Evolutionary conservation across 2,113 vertebrate genomes (phyloP).

Genomic region (Dicerorhinus sumatrensis): DNA sequence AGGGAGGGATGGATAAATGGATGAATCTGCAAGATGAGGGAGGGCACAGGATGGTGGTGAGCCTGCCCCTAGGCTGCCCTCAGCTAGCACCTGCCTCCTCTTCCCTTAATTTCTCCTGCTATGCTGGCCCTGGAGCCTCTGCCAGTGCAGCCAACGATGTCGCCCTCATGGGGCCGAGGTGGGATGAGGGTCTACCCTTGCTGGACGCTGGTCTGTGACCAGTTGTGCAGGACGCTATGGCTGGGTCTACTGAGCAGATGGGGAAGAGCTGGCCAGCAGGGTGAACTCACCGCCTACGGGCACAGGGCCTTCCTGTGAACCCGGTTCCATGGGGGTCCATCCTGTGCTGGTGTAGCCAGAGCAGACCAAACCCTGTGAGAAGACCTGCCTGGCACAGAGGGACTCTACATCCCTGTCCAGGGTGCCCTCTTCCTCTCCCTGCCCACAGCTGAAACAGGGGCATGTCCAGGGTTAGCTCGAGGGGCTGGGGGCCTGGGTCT

Average conservation of each 20-base stretch:
- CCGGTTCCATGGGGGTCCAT: accelerated
- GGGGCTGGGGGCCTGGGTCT: not conserved
- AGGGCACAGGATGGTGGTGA: not conserved
- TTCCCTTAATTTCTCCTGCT: not conserved
- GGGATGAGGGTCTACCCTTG: accelerated
- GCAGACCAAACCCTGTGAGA: not conserved
- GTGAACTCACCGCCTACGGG: not conserved
- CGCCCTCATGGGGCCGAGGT: accelerated
- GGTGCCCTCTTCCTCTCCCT: not conserved
- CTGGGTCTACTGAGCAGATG: not conserved
- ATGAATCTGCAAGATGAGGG: too few relatives aligned
- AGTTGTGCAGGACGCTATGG: not conserved
- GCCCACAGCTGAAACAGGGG: not conserved
- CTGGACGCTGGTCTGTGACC: accelerated
- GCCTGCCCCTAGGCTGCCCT: not conserved
- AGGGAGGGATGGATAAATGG: not conserved
- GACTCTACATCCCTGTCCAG: not conserved
- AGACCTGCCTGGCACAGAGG: not conserved
- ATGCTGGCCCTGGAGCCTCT: not conserved
- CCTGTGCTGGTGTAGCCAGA: not conserved
- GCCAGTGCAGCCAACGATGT: accelerated
- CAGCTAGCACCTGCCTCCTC: not conserved
- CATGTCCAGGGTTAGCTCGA: not conserved
- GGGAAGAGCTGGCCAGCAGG: not conserved
- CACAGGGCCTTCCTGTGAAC: not conserved